Base-by-base conservation (phyloP, 2,888 invertebrate genomes). In the Plusia festucae region DNA sequence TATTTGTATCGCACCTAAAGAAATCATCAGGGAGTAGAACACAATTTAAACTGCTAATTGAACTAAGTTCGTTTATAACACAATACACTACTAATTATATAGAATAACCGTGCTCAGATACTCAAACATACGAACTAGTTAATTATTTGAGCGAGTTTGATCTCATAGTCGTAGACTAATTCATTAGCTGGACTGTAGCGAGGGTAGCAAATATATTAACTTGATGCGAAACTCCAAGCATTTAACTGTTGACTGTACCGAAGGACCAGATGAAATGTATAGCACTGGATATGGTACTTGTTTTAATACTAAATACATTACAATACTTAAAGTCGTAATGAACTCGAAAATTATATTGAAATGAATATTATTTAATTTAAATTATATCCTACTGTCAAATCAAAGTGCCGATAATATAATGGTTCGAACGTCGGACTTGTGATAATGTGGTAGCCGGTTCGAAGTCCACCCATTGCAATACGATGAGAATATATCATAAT, bases 91-190 rank as follows among this genome's bases (percentile, higher is more conserved):
- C n/a, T 22, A 13, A 32, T 18, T 20, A 16, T 13, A 18, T 24
- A 32, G 20, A 30, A 60, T 16, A 58, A 53, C 30, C 40, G n/a
- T 20, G 16, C 34, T 55, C 22, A 49, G 32, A 7, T 56, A n/a
- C 20, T 0, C 49, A 56, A 52, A 58, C 54, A 60, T 20, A 49
- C 24, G 15, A 59, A 44, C 27, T 22, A 44, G 52, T 56, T 22
- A 59, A 73, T 65, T 51, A 65, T 60, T 53, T 49, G 11, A 65
- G 58, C 30, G 8, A 70, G 51, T 56, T 70, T 53, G 58, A 73
- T 70, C 61, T 59, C 22, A 40, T 60, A 22, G 75, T 69, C 34
- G n/a, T 34, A 49, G 62, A 66, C 46, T 75, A 75, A 75, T 75
- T 56, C 62, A 66, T 73, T 60, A 74, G 24, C 53, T 22, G 49